Evolutionary conservation across 1,140 invertebrate genomes (phyloP).

Genomic region (Drosophila miranda): DNA sequence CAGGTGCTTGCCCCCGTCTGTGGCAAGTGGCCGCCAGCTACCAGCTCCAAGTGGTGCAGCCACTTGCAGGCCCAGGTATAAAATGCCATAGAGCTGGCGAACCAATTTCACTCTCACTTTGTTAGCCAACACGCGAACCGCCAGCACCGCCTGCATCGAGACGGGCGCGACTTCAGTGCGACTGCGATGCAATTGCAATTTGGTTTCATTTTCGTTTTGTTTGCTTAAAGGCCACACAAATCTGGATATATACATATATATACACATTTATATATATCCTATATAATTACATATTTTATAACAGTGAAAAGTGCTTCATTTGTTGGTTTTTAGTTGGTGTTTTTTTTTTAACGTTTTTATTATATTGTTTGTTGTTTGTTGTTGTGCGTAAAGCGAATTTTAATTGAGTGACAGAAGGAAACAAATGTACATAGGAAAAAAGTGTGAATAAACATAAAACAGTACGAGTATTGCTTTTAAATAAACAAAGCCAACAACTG

Average conservation of each 20-base stretch:
- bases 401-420: constrained; percentile 40
- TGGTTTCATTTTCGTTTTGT: background rate
- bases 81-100: constrained; percentile 48
- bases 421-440: constrained; percentile 24
- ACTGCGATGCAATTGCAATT: background rate
- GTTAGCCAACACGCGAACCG: constrained; percentile 63
- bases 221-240: constrained; percentile 7
- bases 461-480: constrained; percentile 19
- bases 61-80: constrained; percentile 43
- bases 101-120: constrained; percentile 76
- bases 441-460: constrained; percentile 28
- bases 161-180: constrained; percentile 11
- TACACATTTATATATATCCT: too few species aligned
- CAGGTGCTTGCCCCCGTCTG: constrained; percentile 71
- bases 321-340: constrained; percentile 22
- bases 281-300: constrained; percentile 23
- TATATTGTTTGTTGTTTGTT: constrained; percentile 9
- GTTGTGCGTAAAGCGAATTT: constrained; percentile 35
- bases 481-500: constrained; percentile 37
- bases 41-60: background rate
- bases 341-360: constrained; percentile 1
- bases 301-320: constrained; percentile 45
- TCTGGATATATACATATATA: too few species aligned
- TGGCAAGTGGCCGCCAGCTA: constrained; percentile 28
- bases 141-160: constrained; percentile 7